A percentile compares a stretch with the other conserved stretches of the same genome.
These are phyloP conservation scores for Glyphotaelius pellucidus DNA, from an alignment of 2,888 invertebrate genomes.

Conservation along the genomic window DNA sequence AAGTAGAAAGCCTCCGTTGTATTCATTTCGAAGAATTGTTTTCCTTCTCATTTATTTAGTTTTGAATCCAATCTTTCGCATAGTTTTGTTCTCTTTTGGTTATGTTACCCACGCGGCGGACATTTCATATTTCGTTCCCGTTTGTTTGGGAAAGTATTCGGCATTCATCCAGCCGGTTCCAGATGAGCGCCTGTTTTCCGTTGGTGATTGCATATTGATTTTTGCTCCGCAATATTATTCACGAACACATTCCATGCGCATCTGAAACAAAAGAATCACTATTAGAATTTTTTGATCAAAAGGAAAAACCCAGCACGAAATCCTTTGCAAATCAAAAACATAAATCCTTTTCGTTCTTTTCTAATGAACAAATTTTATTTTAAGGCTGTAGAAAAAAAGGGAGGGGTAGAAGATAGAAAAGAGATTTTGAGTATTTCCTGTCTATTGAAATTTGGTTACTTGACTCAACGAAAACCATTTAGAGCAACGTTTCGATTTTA, in stretches of 20 bases:
- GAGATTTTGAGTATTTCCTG: no score
- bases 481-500: background rate
- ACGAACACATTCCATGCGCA: conserved; percentile 3
- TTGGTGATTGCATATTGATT: conserved; percentile 29
- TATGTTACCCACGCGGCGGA: conserved; percentile 51
- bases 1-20: conserved; percentile 62
- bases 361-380: background rate
- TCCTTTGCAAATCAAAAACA: background rate
- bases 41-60: conserved; percentile 8
- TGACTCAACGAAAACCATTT: background rate
- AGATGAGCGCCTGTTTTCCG: background rate
- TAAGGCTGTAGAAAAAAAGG: no score
- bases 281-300: background rate
- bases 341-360: background rate
- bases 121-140: conserved; percentile 14
- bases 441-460: no score
- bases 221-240: conserved; percentile 6
- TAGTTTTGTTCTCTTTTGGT: background rate
- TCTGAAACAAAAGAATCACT: conserved; percentile 49
- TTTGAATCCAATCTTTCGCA: background rate
- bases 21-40: conserved; percentile 62
- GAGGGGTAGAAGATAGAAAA: no score
- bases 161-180: background rate
- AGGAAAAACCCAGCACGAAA: background rate
- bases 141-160: conserved; percentile 20